Evolutionary conservation across 2,797 vertebrate genomes (phyloP), one percentile per base, ranked within the genome.

Genomic region (Anniella stebbinsi): DNA sequence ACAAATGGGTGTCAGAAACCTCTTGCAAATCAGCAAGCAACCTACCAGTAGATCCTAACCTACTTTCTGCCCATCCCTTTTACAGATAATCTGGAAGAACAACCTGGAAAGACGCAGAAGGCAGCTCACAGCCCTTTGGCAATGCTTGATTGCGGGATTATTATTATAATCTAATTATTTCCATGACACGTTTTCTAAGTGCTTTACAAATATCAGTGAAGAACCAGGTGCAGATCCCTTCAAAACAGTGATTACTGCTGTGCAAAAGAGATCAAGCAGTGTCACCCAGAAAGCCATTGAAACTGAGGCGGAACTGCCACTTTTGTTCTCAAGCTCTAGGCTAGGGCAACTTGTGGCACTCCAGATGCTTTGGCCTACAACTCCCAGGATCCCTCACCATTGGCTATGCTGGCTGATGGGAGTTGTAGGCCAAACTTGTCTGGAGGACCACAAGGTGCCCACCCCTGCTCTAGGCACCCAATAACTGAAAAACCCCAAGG

Each of bases 211-310:
- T 45, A 25, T 8, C 0, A 33, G 33, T 60, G 2, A 0, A 51
- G 63, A 89, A 57, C 76, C 86, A 72, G 81, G 70, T 87, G 84
- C 63, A 81, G 45, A 12, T 8, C 2, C 30, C 30, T 88, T 57
- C 60, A 87, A 84, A 87, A 84, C 23, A 33, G 73, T 9, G 0
- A 23, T 57, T 80, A 41, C 12, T 36, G 36, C 84, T 41, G 88
- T 17, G 10, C 69, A 67, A 72, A 84, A 41, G 70, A 48, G 21
- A 48, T 87, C 69, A 70, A 75, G 25, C 18, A 38, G 25, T 38
- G 1, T 0, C 36, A 73, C 72, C 25, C 73, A 87, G 77, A 60
- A 86, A 86, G 38, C 0, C 2, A 21, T 13, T 0, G 0, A 6
- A 17, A 76, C 75, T 48, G 9, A 80, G 30, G 48, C 81, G 28